Conservation (phyloP, 1,140 invertebrate genomes). For the Drosophila guanche region DNA sequence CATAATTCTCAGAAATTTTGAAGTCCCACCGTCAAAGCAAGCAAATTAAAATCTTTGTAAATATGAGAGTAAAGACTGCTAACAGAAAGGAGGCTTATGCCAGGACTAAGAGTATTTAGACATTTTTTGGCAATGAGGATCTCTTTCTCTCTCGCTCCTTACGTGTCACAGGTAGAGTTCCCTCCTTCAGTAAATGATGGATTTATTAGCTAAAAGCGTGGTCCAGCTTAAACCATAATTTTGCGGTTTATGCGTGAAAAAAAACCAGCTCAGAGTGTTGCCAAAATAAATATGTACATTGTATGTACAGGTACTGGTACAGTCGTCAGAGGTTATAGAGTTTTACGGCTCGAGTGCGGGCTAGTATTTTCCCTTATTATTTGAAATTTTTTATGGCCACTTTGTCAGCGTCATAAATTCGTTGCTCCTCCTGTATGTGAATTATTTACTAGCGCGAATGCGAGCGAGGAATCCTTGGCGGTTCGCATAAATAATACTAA, state of each 20-base stretch:
- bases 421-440: slow-evolving; percentile 63
- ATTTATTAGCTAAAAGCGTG: slow-evolving; percentile 70
- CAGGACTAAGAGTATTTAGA: slow-evolving; percentile 38
- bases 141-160: too few relatives aligned
- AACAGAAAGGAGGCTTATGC: slow-evolving; percentile 25
- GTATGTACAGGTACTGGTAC: slow-evolving; percentile 8
- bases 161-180: slow-evolving; percentile 39
- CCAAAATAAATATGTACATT: slow-evolving; percentile 61
- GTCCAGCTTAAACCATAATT: slow-evolving; percentile 63
- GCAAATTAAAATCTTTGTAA: slow-evolving; percentile 66
- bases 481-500: slow-evolving; percentile 77
- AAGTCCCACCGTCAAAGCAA: slow-evolving; percentile 16
- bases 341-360: slow-evolving; percentile 12
- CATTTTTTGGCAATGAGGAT: slow-evolving; percentile 10
- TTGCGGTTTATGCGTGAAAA: slow-evolving; percentile 61
- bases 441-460: slow-evolving; percentile 74
- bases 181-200: slow-evolving; percentile 52
- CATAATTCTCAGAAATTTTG: slow-evolving; percentile 16
- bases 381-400: slow-evolving; percentile 79
- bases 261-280: slow-evolving; percentile 34
- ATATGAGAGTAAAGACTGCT: slow-evolving; percentile 41
- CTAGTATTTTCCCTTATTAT: slow-evolving; percentile 53
- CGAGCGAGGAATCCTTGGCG: slow-evolving; percentile 32
- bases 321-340: slow-evolving; percentile 17
- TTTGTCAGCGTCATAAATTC: slow-evolving; percentile 81